Conservation (phyloP, 2,797 vertebrate species). For the Brotula barbata region DNA sequence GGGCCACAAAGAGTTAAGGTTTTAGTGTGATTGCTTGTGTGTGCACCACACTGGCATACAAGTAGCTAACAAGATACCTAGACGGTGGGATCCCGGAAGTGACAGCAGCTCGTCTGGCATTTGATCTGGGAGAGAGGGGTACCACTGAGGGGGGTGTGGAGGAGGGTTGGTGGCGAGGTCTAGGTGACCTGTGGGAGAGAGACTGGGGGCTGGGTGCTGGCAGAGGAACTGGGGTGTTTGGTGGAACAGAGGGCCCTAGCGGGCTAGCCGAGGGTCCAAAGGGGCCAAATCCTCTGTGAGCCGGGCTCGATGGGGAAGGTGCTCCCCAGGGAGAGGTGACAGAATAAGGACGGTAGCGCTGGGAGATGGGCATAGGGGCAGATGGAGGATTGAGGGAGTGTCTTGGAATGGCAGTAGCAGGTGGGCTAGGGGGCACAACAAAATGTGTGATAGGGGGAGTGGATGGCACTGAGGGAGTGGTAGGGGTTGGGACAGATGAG, state of each 20-base stretch:
- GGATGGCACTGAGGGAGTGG: conserved; percentile 67
- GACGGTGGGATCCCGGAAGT: conserved; percentile 83
- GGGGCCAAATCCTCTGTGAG: conserved; percentile 65
- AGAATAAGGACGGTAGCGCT: conserved; percentile 89
- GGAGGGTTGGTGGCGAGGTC: conserved; percentile 68
- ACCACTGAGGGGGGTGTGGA: conserved; percentile 71
- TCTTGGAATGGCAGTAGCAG: conserved; percentile 61
- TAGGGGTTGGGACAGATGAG: conserved; percentile 74
- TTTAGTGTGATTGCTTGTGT: conserved; percentile 46
- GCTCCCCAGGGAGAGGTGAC: conserved; percentile 78
- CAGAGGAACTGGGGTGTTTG: conserved; percentile 69
- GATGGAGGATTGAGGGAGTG: conserved; percentile 71
- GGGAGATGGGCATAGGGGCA: conserved; percentile 82
- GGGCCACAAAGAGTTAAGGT: conserved; percentile 27
- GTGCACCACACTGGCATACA: conserved; percentile 63
- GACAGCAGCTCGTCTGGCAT: conserved; percentile 78
- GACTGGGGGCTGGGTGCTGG: conserved; percentile 74
- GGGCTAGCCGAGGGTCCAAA: conserved; percentile 61
- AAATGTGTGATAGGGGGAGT: conserved; percentile 66
- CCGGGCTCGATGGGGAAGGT: conserved; percentile 70
- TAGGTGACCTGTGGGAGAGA: conserved; percentile 69
- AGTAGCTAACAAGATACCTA: conserved; percentile 85
- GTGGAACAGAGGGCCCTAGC: conserved; percentile 61
- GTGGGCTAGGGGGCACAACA: conserved; percentile 74
- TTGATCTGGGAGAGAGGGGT: conserved; percentile 79